phyloP scores from a whole-genome alignment of 2,797 vertebrate species.

The Pseudochaenichthys georgianus region DNA sequence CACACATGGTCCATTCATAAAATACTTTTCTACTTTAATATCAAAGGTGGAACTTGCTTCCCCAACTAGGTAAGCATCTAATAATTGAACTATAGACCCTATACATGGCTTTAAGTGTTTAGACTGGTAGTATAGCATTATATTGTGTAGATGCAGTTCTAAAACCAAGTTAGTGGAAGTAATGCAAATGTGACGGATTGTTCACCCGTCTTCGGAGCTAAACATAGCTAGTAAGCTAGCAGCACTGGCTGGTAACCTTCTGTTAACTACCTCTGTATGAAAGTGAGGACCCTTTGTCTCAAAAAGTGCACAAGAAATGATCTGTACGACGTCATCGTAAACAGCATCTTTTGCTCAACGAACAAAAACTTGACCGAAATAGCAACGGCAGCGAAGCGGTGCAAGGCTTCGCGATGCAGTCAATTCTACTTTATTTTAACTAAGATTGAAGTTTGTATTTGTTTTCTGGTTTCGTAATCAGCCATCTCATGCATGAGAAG shows the following conservation, averaged over 20 bases:
- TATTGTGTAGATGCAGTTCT: background rate
- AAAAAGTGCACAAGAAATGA: too few species aligned
- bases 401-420: background rate
- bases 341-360: background rate
- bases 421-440: background rate
- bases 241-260: background rate
- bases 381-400: constrained; percentile 7
- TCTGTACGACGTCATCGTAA: background rate
- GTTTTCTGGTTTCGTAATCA: constrained; percentile 4
- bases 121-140: too few species aligned
- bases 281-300: background rate
- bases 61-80: too few species aligned
- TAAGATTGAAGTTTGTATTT: background rate
- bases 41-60: too few species aligned
- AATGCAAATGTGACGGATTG: background rate
- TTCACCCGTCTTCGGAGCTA: background rate
- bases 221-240: background rate
- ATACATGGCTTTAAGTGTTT: too few species aligned
- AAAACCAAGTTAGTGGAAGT: background rate
- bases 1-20: too few species aligned
- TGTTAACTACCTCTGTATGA: background rate
- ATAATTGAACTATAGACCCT: too few species aligned
- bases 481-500: constrained; percentile 17
- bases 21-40: background rate
- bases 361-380: background rate